A percentile compares a stretch with the other conserved stretches of the same genome.
These are phyloP conservation scores for Pheosia gnoma DNA, from an alignment of 2,888 invertebrate species.

Conservation along the genomic window DNA sequence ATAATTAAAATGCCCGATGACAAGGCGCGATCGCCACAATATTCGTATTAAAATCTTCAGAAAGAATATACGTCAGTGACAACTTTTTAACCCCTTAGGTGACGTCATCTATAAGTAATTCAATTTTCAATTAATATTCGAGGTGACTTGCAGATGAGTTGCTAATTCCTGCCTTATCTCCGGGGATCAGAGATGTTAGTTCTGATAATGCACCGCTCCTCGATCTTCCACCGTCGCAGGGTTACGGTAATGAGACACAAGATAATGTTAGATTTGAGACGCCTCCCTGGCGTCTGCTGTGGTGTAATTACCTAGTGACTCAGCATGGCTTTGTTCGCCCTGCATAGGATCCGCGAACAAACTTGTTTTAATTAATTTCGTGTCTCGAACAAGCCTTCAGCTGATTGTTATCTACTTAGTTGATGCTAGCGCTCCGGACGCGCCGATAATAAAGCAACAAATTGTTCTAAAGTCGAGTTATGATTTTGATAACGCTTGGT, in stretches of 20 bases:
- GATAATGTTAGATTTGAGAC: constrained; percentile 76
- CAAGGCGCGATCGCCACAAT: constrained; percentile 71
- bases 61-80: constrained; percentile 49
- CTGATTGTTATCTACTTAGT: constrained; percentile 84
- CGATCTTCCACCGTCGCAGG: constrained; percentile 41
- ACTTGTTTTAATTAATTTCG: constrained; percentile 85
- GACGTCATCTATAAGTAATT: constrained; percentile 33
- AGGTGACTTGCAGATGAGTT: constrained; percentile 45
- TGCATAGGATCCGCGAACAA: constrained; percentile 84
- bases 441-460: constrained; percentile 78
- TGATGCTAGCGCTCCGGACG: constrained; percentile 79
- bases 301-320: constrained; percentile 82
- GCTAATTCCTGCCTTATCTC: constrained; percentile 34
- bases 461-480: constrained; percentile 69
- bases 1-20: constrained; percentile 82
- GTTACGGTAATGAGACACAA: constrained; percentile 60
- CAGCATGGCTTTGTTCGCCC: constrained; percentile 81
- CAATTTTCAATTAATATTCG: constrained; percentile 41
- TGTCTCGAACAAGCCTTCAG: constrained; percentile 83
- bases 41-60: constrained; percentile 47
- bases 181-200: constrained; percentile 26
- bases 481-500: constrained; percentile 56
- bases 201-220: constrained; percentile 16
- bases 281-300: constrained; percentile 66
- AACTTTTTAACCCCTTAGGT: constrained; percentile 51